These are phyloP conservation scores for Ceratosolen solmsi DNA, from an alignment of 1,140 invertebrate species.

Conservation along the genomic window DNA sequence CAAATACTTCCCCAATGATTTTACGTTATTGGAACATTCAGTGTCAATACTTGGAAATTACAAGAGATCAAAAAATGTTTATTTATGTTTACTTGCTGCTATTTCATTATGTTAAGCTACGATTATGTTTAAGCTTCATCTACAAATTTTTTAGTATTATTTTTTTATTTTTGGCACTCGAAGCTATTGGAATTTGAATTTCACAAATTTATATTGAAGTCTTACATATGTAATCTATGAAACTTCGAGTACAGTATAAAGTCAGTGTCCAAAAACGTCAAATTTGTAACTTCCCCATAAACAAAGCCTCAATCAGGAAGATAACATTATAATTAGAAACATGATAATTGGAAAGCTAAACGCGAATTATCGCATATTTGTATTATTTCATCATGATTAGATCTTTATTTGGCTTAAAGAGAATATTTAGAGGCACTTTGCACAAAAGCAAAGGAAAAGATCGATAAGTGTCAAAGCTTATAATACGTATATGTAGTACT, in stretches of 20 bases:
- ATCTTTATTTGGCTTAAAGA: constrained; percentile 49
- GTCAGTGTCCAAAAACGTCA: background rate
- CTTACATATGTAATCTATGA: background rate
- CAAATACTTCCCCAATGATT: constrained; percentile 57
- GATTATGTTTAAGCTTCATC: background rate
- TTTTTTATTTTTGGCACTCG: constrained; percentile 16
- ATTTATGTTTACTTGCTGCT: background rate
- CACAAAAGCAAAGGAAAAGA: constrained; percentile 53
- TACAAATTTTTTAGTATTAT: constrained; percentile 1
- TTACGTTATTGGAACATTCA: constrained; percentile 52
- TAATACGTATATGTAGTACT: constrained; percentile 16
- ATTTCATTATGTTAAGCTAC: background rate
- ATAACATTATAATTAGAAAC: background rate
- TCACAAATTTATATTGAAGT: constrained; percentile 1
- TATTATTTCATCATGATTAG: background rate
- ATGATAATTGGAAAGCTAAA: too few relatives aligned
- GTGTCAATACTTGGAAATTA: constrained; percentile 1
- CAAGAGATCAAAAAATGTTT: background rate
- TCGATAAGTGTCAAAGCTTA: constrained; percentile 9
- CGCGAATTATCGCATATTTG: background rate
- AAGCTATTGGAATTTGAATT: background rate
- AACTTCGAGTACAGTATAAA: background rate
- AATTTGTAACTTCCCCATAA: background rate
- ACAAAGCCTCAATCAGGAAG: background rate
- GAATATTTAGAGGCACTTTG: constrained; percentile 53